These are phyloP conservation scores for Hyla sarda DNA, from an alignment of 2,113 vertebrate species.

Conservation along the genomic window DNA sequence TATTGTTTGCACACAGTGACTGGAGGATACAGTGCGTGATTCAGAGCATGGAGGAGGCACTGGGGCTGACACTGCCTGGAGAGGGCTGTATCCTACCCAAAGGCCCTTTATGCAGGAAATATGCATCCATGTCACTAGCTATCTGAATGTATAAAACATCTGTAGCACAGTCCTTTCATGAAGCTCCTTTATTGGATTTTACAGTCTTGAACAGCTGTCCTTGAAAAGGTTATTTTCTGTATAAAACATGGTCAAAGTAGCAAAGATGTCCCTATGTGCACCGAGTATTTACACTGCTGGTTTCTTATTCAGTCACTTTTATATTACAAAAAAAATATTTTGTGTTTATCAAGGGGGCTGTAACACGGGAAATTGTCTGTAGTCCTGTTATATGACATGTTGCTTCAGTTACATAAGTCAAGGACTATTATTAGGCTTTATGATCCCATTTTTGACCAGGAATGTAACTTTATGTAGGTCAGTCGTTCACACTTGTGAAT, in stretches of 20 bases:
- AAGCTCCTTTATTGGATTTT: neutral
- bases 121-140: conserved; percentile 17
- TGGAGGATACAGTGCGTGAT: conserved; percentile 46
- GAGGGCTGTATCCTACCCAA: conserved; percentile 9
- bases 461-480: neutral
- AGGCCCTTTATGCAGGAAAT: conserved; percentile 8
- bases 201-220: neutral
- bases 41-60: conserved; percentile 2
- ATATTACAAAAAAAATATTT: neutral
- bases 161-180: neutral
- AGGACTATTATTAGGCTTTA: neutral
- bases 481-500: no score
- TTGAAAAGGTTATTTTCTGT: neutral
- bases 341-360: neutral
- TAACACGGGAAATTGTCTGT: neutral
- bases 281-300: neutral
- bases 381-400: neutral
- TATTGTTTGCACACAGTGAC: conserved; percentile 48
- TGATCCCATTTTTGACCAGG: neutral
- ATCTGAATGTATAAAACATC: neutral
- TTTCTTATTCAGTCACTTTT: neutral
- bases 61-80: conserved; percentile 5
- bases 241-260: conserved; percentile 1
- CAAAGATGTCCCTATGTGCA: neutral
- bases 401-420: neutral